These are phyloP conservation scores for Harpagus bidentatus DNA, from an alignment of 2,113 vertebrate genomes.

Conservation along the genomic window DNA sequence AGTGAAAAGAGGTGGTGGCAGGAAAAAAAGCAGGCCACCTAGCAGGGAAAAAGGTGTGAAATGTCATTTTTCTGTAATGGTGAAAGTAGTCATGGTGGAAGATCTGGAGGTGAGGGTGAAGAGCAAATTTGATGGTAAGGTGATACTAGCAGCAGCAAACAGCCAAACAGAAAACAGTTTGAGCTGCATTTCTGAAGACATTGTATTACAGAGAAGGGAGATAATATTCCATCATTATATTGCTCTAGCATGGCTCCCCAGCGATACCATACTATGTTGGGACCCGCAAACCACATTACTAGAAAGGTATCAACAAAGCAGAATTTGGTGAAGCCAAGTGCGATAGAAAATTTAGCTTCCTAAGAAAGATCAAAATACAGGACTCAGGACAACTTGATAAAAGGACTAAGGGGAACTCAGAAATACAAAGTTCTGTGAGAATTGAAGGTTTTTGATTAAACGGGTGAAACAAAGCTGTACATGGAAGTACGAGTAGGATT, in stretches of 20 bases:
- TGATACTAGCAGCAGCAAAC: neutral
- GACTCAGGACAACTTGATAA: neutral
- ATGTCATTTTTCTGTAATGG: neutral
- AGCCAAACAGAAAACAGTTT: neutral
- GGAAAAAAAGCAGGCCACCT: neutral
- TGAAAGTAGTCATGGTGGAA: neutral
- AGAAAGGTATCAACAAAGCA: neutral
- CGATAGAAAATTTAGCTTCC: neutral
- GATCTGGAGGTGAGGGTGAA: neutral
- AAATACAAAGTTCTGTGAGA: neutral
- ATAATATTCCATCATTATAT: neutral
- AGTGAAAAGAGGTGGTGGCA: neutral
- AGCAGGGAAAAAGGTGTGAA: neutral
- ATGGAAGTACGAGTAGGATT: neutral
- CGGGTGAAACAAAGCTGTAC: neutral
- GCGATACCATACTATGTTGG: neutral
- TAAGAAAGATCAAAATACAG: neutral
- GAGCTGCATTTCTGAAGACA: neutral
- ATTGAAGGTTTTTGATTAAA: neutral
- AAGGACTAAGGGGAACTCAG: neutral
- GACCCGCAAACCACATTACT: neutral
- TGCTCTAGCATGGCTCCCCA: neutral
- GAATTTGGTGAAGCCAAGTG: neutral
- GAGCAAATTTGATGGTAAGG: neutral
- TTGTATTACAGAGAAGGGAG: neutral